Evolutionary conservation across 1,140 invertebrate genomes (phyloP).

Genomic region (Eueides isabella): DNA sequence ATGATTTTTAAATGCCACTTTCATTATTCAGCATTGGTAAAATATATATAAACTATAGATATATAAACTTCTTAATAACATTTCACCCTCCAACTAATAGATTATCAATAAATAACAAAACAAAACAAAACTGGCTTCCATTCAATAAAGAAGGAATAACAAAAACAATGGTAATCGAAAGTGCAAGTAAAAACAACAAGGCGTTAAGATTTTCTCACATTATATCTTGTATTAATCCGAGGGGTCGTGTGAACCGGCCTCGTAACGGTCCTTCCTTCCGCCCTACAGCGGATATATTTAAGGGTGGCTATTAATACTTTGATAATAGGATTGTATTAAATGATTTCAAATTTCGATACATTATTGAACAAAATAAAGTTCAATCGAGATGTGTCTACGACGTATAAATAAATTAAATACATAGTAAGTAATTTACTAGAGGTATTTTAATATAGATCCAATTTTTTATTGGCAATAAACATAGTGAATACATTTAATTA

Average conservation of each 20-base stretch:
- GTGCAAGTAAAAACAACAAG: slow-evolving; percentile 26
- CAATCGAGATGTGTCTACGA: too few relatives aligned
- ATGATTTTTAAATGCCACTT: too few relatives aligned
- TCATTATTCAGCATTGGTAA: too few relatives aligned
- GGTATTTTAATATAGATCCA: too few relatives aligned
- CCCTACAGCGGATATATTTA: slow-evolving; percentile 27
- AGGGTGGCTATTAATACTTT: slow-evolving; percentile 22
- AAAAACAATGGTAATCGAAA: slow-evolving; percentile 20
- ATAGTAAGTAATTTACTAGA: not conserved
- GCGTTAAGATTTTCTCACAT: slow-evolving; percentile 39
- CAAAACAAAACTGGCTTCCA: slow-evolving; percentile 1
- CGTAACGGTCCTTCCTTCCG: slow-evolving; percentile 39
- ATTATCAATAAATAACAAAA: not conserved
- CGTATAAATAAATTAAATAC: not conserved
- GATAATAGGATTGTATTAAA: not conserved
- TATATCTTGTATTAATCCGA: slow-evolving; percentile 28
- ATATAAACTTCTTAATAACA: too few relatives aligned
- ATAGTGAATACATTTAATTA: too few relatives aligned
- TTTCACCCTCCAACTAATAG: too few relatives aligned
- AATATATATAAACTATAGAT: too few relatives aligned
- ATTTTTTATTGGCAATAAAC: too few relatives aligned
- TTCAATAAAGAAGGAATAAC: not conserved
- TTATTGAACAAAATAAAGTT: not conserved
- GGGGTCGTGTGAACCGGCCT: slow-evolving; percentile 57
- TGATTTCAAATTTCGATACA: not conserved